Evolutionary conservation across 2,888 invertebrate species (phyloP), one percentile per base, ranked within the genome.

Genomic region (Cephonodes hylas): DNA sequence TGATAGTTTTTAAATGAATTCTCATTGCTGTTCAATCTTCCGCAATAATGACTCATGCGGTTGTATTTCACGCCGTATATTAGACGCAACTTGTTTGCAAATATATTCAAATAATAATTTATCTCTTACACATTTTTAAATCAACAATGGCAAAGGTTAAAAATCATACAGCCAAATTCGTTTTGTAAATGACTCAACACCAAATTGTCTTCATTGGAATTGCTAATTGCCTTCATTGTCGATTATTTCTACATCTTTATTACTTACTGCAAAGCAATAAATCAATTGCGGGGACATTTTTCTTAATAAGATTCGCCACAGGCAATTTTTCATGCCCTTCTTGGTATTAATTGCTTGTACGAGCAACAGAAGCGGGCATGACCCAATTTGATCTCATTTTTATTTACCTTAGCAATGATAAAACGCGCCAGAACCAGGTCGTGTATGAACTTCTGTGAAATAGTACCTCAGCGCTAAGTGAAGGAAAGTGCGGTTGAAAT

Each of bases 321-420:
- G 18, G 53, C 31, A 53, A 31, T 53, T 53, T 53, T 53, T 53
- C 27, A 18, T 27, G 53, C 53, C 53, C 53, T 53, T 53, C 53
- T 53, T 53, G 31, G 18, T 15, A 25, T 53, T 53, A 53, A 53
- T 53, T 42, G 31, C 56, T 44, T 56, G 60, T 56, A 56, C 25
- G 31, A 20, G 38, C 22, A 38, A 10, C 25, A 44, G 27, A 15
- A 44, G 45, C 44, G 56, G 27, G n/a, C 38, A 65, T 70, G 75
- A 68, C 77, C 76, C 62, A 74, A 72, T 77, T 77, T 60, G 67
- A 63, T 68, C 58, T 66, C 53, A 48, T 68, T 59, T 63, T 72
- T 80, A 79, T 80, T 78, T 79, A 78, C 75, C 71, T 74, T 70
- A 72, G 66, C 67, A 66, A 73, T 73, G 75, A 70, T 66, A 68